phyloP scores from a whole-genome alignment of 2,113 vertebrate genomes.

The Arizona elegans region DNA sequence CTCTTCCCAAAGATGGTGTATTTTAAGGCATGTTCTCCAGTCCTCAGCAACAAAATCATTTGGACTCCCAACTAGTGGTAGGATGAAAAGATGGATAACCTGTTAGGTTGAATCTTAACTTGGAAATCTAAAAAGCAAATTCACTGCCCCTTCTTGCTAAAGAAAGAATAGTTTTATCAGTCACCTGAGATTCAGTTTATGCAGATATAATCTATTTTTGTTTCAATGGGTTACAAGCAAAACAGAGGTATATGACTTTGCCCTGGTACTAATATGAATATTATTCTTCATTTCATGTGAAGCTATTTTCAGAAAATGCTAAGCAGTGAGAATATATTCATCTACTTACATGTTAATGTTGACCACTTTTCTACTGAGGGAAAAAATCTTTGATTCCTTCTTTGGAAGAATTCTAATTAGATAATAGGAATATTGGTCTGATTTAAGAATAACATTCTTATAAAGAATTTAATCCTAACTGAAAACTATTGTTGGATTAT shows the following conservation, averaged over 20 bases:
- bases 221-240: neutral
- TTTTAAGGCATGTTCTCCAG: neutral
- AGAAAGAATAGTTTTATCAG: neutral
- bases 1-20: neutral
- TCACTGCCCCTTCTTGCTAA: neutral
- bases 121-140: neutral
- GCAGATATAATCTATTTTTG: neutral
- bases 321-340: neutral
- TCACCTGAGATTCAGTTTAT: neutral
- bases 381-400: neutral
- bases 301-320: neutral
- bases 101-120: neutral
- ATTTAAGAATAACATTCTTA: neutral
- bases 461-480: neutral
- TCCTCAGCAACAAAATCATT: neutral
- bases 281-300: neutral
- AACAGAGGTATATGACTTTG: neutral
- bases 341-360: neutral
- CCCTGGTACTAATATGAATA: neutral
- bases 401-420: neutral
- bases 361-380: neutral
- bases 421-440: neutral
- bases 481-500: neutral
- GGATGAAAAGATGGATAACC: neutral
- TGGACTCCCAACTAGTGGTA: neutral